phyloP scores from a whole-genome alignment of 2,797 vertebrate species.

The Epinephelus awoara region DNA sequence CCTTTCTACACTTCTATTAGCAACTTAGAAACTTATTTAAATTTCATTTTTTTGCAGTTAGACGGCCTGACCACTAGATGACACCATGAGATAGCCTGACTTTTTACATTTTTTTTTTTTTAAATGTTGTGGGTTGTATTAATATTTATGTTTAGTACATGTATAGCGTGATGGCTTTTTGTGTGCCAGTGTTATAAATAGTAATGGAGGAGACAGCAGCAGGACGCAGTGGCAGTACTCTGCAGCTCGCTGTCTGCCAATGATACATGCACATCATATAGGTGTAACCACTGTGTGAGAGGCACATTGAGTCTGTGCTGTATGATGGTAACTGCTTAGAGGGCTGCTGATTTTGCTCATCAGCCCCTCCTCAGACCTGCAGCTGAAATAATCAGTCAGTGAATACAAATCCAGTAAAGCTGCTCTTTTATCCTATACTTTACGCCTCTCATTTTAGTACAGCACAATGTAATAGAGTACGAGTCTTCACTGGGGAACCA shows the following conservation, averaged over 20 bases:
- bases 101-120: slow-evolving; percentile 80
- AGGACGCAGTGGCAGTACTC: not conserved
- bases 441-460: not conserved
- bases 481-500: slow-evolving; percentile 45
- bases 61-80: slow-evolving; percentile 94
- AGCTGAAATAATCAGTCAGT: not conserved
- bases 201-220: not conserved
- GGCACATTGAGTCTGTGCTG: not conserved
- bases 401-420: slow-evolving; percentile 19
- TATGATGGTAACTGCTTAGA: not conserved
- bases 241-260: not conserved
- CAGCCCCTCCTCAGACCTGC: slow-evolving; percentile 13
- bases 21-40: slow-evolving; percentile 33
- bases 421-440: slow-evolving; percentile 60
- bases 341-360: not conserved
- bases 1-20: not conserved
- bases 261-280: not conserved
- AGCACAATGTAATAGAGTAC: slow-evolving; percentile 80
- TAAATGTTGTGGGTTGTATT: slow-evolving; percentile 48
- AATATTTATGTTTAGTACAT: slow-evolving; percentile 17
- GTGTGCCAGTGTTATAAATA: not conserved
- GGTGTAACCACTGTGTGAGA: not conserved
- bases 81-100: slow-evolving; percentile 93
- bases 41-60: slow-evolving; percentile 88
- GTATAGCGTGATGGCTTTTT: not conserved